Base-by-base conservation (phyloP, 1,140 invertebrate genomes). In the Conus ventricosus region DNA sequence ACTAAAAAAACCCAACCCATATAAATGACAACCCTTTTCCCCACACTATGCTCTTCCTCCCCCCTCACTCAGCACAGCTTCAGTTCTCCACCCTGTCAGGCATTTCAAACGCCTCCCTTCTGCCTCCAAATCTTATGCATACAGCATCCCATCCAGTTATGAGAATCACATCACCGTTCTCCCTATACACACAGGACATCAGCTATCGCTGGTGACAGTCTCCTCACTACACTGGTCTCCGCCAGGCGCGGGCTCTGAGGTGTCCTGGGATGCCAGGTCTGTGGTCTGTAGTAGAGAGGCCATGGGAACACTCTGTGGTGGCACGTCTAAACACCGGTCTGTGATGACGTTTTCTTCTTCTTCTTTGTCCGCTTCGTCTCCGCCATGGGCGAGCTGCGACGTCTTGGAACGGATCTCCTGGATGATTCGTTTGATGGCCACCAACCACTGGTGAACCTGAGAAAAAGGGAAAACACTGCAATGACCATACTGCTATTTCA, bases 361-460 rank as follows among this genome's bases (percentile, higher is more conserved):
- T 11, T 86, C 25, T 25, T 10, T 27, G 39, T 57, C n/a, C 13
- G 51, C 75, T 15, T 78, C n/a, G 5, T 51, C 71, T 25, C 54
- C 51, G 7, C 15, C 39, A 4, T 75, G 20, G 60, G 13, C n/a
- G 23, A 27, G 4, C 54, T 7, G 71, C 23, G 67, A 7, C 51
- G 39, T 53, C 53, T 25, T 20, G 17, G 39, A 23, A 57, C 85
- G 84, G 17, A 81, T 20, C 63, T 91, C 91, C 84, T 90, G 91
- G 81, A 91, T 88, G 53, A 91, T 71, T 76, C 86, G 88, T 82
- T 91, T 91, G 60, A 91, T 80, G 10, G 85, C 91, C 63, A 91
- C 91, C 87, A 91, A 63, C 90, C 90, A 91, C 60, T 89, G 87
- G 84, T 90, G 88, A 5, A 91, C 91, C 91, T 91, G 78, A 23